phyloP scores from a whole-genome alignment of 2,113 vertebrate genomes.

The Larimichthys crocea region DNA sequence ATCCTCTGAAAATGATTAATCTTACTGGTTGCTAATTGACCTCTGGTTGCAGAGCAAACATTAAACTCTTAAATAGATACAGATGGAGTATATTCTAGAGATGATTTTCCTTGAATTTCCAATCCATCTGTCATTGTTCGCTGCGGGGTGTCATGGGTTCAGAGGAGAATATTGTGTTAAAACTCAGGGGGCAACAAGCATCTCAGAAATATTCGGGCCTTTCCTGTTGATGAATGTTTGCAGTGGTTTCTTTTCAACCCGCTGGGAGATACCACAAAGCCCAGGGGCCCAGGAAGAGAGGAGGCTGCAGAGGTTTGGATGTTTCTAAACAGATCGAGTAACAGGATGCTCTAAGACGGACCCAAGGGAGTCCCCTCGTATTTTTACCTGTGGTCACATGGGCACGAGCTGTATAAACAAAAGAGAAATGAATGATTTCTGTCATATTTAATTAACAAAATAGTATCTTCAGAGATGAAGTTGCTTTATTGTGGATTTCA shows the following conservation, averaged over 20 bases:
- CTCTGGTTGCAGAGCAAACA: constrained; percentile 43
- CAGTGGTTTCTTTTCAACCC: constrained; percentile 23
- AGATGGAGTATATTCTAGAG: constrained; percentile 50
- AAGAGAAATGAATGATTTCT: neutral
- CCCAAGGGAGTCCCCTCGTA: neutral
- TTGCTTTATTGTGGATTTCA: too few relatives aligned
- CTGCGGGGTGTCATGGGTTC: constrained; percentile 21
- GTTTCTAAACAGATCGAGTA: constrained; percentile 58
- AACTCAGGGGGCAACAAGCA: constrained; percentile 13
- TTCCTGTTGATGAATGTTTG: constrained; percentile 21
- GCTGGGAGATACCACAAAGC: constrained; percentile 16
- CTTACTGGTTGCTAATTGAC: constrained; percentile 20
- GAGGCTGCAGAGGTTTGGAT: constrained; percentile 38
- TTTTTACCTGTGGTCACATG: constrained; percentile 23
- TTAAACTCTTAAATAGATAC: constrained; percentile 60
- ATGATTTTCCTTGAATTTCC: constrained; percentile 45
- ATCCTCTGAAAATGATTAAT: constrained; percentile 24
- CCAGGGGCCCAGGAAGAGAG: constrained; percentile 35
- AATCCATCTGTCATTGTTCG: constrained; percentile 51
- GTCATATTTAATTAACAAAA: neutral
- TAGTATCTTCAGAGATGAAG: too few relatives aligned
- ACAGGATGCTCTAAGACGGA: constrained; percentile 50
- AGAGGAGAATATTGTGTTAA: constrained; percentile 33
- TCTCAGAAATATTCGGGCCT: constrained; percentile 31
- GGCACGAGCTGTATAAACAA: neutral